A percentile compares a stretch with the other conserved stretches of the same genome.
Evolutionary conservation across 1,140 invertebrate genomes (phyloP).

Genomic region (Telenomus remus): DNA sequence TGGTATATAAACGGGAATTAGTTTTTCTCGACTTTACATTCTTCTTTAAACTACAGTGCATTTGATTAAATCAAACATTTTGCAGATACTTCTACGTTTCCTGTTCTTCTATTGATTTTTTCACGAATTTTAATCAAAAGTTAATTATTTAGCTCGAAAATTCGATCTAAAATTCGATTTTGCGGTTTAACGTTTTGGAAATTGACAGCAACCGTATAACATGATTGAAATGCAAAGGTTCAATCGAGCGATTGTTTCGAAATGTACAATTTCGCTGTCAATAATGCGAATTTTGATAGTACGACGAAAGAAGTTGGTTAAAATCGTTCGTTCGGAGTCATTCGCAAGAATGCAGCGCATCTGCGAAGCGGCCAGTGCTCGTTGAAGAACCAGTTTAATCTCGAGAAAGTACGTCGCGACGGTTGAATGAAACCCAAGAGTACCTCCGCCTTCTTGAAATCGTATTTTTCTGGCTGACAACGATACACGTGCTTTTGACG

Average conservation of each 20-base stretch:
- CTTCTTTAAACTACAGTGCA: conserved; percentile 21
- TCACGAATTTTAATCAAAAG: no score
- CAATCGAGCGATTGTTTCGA: conserved; percentile 6
- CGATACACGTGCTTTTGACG: conserved; percentile 40
- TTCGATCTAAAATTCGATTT: no score
- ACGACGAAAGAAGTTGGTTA: background rate
- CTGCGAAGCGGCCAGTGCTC: conserved; percentile 13
- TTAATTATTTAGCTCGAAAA: no score
- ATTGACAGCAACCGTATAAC: no score
- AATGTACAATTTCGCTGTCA: background rate
- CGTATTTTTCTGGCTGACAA: conserved; percentile 41
- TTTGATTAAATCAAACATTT: no score
- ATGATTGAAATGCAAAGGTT: background rate
- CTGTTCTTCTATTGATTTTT: no score
- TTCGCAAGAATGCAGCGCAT: conserved; percentile 43
- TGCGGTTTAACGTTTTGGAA: no score
- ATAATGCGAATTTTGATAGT: conserved; percentile 6
- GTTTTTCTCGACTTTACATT: conserved; percentile 35
- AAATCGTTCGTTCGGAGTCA: conserved; percentile 25
- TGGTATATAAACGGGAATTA: conserved; percentile 43
- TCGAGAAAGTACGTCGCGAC: conserved; percentile 43
- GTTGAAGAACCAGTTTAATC: conserved; percentile 51
- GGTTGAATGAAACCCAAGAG: conserved; percentile 46
- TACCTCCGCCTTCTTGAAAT: conserved; percentile 42
- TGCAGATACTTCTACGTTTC: no score